Percentiles rank a stretch among this genome's conserved stretches.
Conservation (phyloP, 2,113 vertebrate genomes). For the Bothrops jararaca region DNA sequence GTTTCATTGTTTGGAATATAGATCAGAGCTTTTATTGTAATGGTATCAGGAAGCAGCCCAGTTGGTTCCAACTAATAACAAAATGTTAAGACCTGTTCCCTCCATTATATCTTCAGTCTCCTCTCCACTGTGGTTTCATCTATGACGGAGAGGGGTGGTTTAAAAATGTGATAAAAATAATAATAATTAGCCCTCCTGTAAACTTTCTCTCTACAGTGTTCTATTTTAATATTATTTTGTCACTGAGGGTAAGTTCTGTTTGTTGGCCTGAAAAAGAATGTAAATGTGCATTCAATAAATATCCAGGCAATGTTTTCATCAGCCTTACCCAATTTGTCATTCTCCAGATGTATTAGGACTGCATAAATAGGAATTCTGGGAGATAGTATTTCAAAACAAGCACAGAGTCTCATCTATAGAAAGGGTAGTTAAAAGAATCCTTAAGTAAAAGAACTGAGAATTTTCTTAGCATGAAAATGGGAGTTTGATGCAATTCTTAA, state of each 20-base stretch:
- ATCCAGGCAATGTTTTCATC: neutral
- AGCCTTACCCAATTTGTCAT: neutral
- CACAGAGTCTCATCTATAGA: neutral
- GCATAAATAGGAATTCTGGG: neutral
- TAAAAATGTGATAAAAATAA: neutral
- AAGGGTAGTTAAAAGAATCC: neutral
- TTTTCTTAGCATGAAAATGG: neutral
- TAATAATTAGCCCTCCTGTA: neutral
- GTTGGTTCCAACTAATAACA: neutral
- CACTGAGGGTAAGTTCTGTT: neutral
- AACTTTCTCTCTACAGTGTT: neutral
- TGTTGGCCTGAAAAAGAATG: neutral
- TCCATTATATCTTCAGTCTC: neutral
- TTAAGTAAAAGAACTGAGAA: neutral
- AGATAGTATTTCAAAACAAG: neutral
- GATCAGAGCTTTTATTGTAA: neutral
- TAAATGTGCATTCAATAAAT: neutral
- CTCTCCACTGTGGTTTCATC: neutral
- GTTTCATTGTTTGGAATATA: neutral
- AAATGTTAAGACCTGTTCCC: neutral
- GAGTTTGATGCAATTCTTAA: neutral
- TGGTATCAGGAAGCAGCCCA: neutral
- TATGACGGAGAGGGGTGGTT: neutral
- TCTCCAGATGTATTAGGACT: neutral
- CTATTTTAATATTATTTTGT: neutral